Evolutionary conservation across 2,888 invertebrate species (phyloP).

Genomic region (Drosophila testacea): DNA sequence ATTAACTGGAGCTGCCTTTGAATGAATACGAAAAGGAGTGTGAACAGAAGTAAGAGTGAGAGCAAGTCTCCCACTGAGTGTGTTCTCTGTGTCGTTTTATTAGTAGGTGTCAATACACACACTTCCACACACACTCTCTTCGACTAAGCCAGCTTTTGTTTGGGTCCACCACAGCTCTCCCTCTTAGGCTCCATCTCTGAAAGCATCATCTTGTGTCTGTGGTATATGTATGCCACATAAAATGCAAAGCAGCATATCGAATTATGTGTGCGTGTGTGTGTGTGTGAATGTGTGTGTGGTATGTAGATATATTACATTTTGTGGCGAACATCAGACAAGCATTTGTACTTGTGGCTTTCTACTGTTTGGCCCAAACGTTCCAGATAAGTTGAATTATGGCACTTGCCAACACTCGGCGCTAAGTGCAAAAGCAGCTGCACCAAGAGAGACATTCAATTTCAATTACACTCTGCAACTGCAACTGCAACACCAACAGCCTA

Average conservation of each 20-base stretch:
- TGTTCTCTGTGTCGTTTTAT: constrained; percentile 30
- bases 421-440: constrained; percentile 37
- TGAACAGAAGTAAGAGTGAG: background rate
- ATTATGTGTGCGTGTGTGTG: constrained; percentile 9
- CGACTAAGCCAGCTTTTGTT: constrained; percentile 42
- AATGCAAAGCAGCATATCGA: constrained; percentile 51
- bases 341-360: constrained; percentile 71
- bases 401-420: constrained; percentile 33
- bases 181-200: background rate
- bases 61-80: constrained; percentile 31
- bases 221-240: constrained; percentile 63
- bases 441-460: constrained; percentile 5
- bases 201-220: constrained; percentile 24
- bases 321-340: constrained; percentile 45
- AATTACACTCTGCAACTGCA: constrained; percentile 20
- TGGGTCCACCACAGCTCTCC: constrained; percentile 19
- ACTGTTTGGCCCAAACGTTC: constrained; percentile 41
- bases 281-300: constrained; percentile 24
- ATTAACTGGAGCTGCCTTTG: constrained; percentile 60
- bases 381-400: constrained; percentile 67
- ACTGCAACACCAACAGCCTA: constrained; percentile 41
- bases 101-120: constrained; percentile 58
- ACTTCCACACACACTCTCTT: constrained; percentile 29
- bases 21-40: constrained; percentile 17
- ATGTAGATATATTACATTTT: no score